phyloP scores from a whole-genome alignment of 2,888 invertebrate genomes.

The Helicoverpa assulta region DNA sequence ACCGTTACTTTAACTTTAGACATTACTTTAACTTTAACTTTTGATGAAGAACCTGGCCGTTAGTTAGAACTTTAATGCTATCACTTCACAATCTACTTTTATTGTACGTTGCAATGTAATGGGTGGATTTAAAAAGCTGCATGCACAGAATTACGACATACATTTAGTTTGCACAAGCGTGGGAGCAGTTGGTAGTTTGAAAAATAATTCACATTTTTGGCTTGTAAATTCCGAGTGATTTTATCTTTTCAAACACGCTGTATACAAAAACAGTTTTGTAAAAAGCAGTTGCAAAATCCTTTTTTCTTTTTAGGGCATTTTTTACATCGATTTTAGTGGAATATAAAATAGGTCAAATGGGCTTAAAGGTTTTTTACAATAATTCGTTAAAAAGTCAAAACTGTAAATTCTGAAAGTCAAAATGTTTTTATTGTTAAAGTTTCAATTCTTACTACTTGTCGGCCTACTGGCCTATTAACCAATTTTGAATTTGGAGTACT shows the following conservation, averaged over 20 bases:
- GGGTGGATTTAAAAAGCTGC: conserved; percentile 18
- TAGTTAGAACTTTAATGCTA: conserved; percentile 14
- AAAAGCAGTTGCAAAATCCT: background rate
- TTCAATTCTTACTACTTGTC: too few relatives aligned
- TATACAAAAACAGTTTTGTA: background rate
- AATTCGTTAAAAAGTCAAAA: too few relatives aligned
- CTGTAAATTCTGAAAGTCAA: too few relatives aligned
- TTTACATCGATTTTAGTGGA: background rate
- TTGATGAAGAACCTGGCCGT: too few relatives aligned
- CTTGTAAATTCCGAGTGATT: conserved; percentile 24
- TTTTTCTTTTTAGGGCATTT: background rate
- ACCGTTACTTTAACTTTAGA: too few relatives aligned
- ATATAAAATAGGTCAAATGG: background rate
- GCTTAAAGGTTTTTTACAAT: too few relatives aligned
- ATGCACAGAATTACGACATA: conserved; percentile 18
- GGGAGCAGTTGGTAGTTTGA: conserved; percentile 6
- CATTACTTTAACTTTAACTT: too few relatives aligned
- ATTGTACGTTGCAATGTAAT: conserved; percentile 15
- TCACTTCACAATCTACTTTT: conserved; percentile 11
- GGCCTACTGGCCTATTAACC: too few relatives aligned
- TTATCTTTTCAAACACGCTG: conserved; percentile 8
- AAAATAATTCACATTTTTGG: conserved; percentile 19
- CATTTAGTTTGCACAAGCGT: conserved; percentile 24
- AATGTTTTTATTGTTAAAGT: too few relatives aligned
- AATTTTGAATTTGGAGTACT: too few relatives aligned